Evolutionary conservation across 2,113 vertebrate genomes (phyloP).

Genomic region (Macrotus californicus): DNA sequence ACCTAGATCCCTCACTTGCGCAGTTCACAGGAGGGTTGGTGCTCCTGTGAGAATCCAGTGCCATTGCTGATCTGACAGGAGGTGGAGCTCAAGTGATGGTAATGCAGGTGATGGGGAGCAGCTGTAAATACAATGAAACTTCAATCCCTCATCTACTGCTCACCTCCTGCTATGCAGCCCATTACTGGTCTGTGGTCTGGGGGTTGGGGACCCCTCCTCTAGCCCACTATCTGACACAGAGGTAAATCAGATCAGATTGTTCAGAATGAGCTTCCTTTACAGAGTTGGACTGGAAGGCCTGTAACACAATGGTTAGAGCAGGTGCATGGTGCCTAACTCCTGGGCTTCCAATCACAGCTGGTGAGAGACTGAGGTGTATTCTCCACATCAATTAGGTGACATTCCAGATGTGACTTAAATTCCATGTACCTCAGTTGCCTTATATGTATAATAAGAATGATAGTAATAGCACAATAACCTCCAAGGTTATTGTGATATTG

Average conservation of each 20-base stretch:
- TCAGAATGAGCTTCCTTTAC: background rate
- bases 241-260: background rate
- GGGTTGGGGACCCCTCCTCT: no score
- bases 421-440: background rate
- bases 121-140: no score
- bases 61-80: no score
- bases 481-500: background rate
- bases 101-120: no score
- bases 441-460: background rate
- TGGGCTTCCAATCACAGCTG: background rate
- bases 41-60: no score
- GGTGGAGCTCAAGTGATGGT: no score
- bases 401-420: background rate
- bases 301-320: background rate
- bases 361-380: background rate
- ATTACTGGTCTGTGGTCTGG: no score
- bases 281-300: background rate
- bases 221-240: background rate
- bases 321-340: rapidly evolving
- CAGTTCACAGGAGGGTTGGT: no score
- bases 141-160: no score
- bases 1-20: no score
- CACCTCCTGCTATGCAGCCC: no score
- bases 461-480: background rate
- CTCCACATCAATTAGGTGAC: background rate